A percentile compares a stretch with the other conserved stretches of the same genome.
Conservation (phyloP, 2,113 vertebrate genomes). For the Mus musculus region DNA sequence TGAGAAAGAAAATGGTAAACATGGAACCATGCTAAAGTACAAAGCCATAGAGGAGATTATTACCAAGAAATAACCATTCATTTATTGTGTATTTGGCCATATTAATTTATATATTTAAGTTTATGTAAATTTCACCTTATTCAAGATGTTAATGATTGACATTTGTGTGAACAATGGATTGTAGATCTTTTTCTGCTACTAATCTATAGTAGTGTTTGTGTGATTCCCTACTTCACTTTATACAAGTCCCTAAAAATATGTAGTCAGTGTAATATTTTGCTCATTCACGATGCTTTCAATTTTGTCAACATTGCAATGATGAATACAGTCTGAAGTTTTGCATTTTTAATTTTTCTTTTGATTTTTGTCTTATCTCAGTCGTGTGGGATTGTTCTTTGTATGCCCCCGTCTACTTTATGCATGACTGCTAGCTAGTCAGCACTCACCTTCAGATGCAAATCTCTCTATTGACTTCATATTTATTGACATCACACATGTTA, state of each 20-base stretch:
- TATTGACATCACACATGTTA: no score
- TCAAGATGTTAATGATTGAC: not conserved
- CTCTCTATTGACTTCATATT: not conserved
- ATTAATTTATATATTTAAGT: not conserved
- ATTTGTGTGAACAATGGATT: constrained; percentile 23
- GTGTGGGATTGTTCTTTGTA: not conserved
- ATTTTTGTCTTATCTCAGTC: not conserved
- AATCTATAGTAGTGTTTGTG: not conserved
- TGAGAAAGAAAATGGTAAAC: no score
- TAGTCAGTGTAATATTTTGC: not conserved
- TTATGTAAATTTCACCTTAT: constrained; percentile 12
- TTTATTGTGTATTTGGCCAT: not conserved
- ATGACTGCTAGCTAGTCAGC: not conserved
- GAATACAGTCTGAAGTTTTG: not conserved
- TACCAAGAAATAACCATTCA: constrained; percentile 10
- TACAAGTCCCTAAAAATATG: not conserved
- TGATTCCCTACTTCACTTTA: not conserved
- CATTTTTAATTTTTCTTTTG: constrained; percentile 14
- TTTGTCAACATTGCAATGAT: not conserved
- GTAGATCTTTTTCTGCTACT: not conserved
- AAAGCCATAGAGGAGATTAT: not conserved
- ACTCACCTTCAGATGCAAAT: not conserved
- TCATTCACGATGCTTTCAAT: not conserved
- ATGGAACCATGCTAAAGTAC: not conserved
- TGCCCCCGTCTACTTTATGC: not conserved